These are phyloP conservation scores for Allobates femoralis DNA, from an alignment of 2,797 vertebrate genomes.

Conservation along the genomic window DNA sequence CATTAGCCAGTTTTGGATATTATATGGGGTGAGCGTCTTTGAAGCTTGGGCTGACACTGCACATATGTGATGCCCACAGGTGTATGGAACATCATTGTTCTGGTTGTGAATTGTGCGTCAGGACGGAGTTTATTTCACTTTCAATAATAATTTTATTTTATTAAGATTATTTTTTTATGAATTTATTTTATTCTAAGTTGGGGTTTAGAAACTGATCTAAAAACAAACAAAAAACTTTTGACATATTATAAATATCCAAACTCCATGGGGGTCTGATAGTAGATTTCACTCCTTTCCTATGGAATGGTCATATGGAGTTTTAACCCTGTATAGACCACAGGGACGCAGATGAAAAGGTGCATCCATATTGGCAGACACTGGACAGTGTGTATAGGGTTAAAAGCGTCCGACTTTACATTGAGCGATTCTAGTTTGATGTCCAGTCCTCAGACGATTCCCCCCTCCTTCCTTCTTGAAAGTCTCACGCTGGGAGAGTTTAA, in stretches of 20 bases:
- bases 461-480: background rate
- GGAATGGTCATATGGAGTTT: background rate
- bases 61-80: background rate
- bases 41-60: background rate
- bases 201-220: too few relatives aligned
- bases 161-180: too few relatives aligned
- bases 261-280: background rate
- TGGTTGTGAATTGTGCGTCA: too few relatives aligned
- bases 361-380: background rate
- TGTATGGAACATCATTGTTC: background rate
- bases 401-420: background rate
- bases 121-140: too few relatives aligned
- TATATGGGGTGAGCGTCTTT: background rate
- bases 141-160: too few relatives aligned
- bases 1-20: background rate
- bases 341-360: background rate
- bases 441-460: background rate
- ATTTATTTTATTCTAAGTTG: too few relatives aligned
- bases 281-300: background rate
- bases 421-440: background rate
- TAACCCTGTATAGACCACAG: background rate
- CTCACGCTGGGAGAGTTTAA: conserved; percentile 15
- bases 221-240: background rate
- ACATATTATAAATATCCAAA: background rate
- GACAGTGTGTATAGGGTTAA: background rate